Percentiles rank a stretch among this genome's conserved stretches.
Conservation (phyloP, 2,888 invertebrate genomes). For the Anorthoa munda region DNA sequence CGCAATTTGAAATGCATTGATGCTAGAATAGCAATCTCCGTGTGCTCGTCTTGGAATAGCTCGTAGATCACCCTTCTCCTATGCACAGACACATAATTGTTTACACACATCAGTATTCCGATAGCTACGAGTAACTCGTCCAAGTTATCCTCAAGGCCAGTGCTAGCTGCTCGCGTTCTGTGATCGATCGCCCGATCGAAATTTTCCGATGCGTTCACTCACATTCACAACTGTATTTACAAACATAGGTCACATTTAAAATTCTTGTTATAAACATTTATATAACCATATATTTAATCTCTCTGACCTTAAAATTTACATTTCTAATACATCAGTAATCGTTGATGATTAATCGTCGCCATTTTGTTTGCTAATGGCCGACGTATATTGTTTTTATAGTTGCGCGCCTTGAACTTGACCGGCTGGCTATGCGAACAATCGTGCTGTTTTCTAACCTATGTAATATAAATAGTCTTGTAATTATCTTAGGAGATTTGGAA, state of each 20-base stretch:
- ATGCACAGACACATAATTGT: not conserved
- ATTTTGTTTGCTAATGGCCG: conserved; percentile 63
- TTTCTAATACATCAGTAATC: conserved; percentile 64
- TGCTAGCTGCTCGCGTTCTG: conserved; percentile 12
- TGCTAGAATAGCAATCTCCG: conserved; percentile 24
- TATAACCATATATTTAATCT: conserved; percentile 59
- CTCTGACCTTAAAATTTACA: conserved; percentile 67
- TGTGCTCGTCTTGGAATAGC: conserved; percentile 30
- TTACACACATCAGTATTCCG: not conserved
- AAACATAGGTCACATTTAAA: conserved; percentile 54
- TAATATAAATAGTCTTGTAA: conserved; percentile 27
- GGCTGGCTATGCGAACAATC: conserved; percentile 45
- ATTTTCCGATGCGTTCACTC: conserved; percentile 33
- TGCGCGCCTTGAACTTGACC: conserved; percentile 73
- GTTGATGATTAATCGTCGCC: conserved; percentile 65
- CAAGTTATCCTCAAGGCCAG: conserved; percentile 28
- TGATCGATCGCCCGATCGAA: conserved; percentile 27
- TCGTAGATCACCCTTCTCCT: conserved; percentile 13
- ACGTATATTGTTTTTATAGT: conserved; percentile 60
- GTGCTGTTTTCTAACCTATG: conserved; percentile 36
- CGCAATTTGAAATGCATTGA: conserved; percentile 21
- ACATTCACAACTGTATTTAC: conserved; percentile 53
- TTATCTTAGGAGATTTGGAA: conserved; percentile 22
- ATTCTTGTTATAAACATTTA: conserved; percentile 51
- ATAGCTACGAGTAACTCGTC: not conserved